Evolutionary conservation across 2,113 vertebrate genomes (phyloP), one percentile per base, ranked within the genome.

Genomic region (Paradoxurus hermaphroditus): DNA sequence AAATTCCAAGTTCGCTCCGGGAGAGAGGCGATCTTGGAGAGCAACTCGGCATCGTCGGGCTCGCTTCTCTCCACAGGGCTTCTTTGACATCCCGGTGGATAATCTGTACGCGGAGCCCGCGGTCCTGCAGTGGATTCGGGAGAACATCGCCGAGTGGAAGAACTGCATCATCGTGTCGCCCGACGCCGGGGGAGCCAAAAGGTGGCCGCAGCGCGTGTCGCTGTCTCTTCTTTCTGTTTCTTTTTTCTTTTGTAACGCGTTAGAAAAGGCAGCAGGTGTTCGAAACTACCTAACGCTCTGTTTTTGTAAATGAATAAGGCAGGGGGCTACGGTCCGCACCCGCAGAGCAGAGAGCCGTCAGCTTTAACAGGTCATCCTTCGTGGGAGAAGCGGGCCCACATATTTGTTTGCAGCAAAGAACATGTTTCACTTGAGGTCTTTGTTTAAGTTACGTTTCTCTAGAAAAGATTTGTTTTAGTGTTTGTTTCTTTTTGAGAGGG

Each of bases 11-110:
- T 25, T 81, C 68, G 31, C 65, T 84, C 34, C 27, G 25, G 25
- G 14, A 53, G 65, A 63, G 46, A 27, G 78, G 7, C 18, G 34
- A 56, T 59, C 19, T 62, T 51, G 51, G 46, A 39, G 49, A 39
- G 19, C 68, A 53, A 44, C 44, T 21, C 25, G 25, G 18, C 23
- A 41, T 23, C 1, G 2, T 94, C 79, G 65, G 49, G 56, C 90
- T 96, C 21, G 88, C 95, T 96, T 4, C 51, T 51, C 70, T 53
- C 88, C 0, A 0, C 88, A 99, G 99, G 99, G 99, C 0, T 99
- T 99, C 96, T 99, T 99, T 53, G 99, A 99, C 98, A 99, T 99
- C 39, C 99, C 99, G 2, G 99, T 99, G 97, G 99, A 99, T 98
- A 99, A 99, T 97, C 96, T 99, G 90, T 99, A 99, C 9, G 99